A percentile compares a stretch with the other conserved stretches of the same genome.
Evolutionary conservation across 2,113 vertebrate genomes (phyloP).

Genomic region (Eublepharis macularius): DNA sequence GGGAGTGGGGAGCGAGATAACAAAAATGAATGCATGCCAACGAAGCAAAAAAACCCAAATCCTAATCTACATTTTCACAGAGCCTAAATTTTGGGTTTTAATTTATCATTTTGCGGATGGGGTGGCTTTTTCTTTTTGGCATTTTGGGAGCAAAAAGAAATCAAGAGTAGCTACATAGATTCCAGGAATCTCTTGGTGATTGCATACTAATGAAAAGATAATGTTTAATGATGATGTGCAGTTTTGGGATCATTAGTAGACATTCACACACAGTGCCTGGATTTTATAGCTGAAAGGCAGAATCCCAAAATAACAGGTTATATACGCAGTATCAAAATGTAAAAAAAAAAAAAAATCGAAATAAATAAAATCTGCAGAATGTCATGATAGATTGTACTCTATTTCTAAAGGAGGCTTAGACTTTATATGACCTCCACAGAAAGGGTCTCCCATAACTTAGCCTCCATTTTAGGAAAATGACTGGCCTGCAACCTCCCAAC

Average conservation of each 20-base stretch:
- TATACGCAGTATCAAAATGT: not conserved
- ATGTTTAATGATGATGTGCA: not conserved
- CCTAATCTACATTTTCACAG: not conserved
- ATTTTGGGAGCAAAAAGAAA: not conserved
- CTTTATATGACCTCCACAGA: not conserved
- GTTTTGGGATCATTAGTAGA: slow-evolving; percentile 1
- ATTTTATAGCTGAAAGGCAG: not conserved
- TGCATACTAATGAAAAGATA: slow-evolving; percentile 5
- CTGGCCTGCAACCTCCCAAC: too few species aligned
- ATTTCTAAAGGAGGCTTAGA: not conserved
- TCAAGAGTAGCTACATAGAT: not conserved
- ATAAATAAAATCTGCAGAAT: not conserved
- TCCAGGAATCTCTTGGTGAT: slow-evolving; percentile 4
- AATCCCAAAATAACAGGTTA: not conserved
- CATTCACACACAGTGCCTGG: not conserved
- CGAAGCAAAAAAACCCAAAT: not conserved
- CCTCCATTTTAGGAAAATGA: too few species aligned
- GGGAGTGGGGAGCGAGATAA: not conserved
- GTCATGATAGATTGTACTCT: not conserved
- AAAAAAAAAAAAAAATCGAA: not conserved
- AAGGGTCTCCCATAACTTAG: not conserved
- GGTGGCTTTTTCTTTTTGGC: not conserved
- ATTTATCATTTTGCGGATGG: not conserved
- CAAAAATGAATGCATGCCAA: not conserved
- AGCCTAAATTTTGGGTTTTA: not conserved